Conservation (phyloP, 2,113 vertebrate species). For the Pantherophis guttatus region DNA sequence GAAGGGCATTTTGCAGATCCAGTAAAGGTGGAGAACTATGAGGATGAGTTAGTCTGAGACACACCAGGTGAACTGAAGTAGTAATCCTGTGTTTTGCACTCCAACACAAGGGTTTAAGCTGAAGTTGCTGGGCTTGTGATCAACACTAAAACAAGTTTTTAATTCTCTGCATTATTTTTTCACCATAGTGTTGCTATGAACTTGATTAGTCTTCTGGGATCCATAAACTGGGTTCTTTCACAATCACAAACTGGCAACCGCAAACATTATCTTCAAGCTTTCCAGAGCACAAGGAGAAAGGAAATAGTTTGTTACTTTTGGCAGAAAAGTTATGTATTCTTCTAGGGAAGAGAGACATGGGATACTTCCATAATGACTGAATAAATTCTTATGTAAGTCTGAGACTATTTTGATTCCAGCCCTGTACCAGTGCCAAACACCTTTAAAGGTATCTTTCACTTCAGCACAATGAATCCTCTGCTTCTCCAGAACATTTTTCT, state of each 20-base stretch:
- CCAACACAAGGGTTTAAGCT: neutral
- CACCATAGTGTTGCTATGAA: neutral
- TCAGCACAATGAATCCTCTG: slow-evolving; percentile 56
- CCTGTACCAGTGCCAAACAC: slow-evolving; percentile 49
- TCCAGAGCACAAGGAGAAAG: slow-evolving; percentile 29
- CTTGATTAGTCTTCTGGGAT: neutral
- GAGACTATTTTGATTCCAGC: slow-evolving; percentile 56
- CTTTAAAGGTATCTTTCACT: slow-evolving; percentile 61
- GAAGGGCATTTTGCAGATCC: neutral
- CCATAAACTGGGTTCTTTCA: neutral
- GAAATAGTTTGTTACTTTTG: neutral
- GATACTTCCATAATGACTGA: slow-evolving; percentile 27
- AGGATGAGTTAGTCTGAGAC: neutral
- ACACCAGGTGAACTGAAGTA: neutral
- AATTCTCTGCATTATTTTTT: neutral
- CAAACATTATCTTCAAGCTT: neutral
- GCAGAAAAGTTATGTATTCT: neutral
- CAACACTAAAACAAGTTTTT: neutral
- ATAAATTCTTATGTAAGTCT: slow-evolving; percentile 36
- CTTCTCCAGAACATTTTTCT: slow-evolving; percentile 49
- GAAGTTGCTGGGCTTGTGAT: neutral
- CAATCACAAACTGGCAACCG: neutral
- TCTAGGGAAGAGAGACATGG: neutral
- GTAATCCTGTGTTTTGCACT: neutral
- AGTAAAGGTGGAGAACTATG: neutral